phyloP scores from a whole-genome alignment of 2,113 vertebrate species.

The Cervus canadensis region DNA sequence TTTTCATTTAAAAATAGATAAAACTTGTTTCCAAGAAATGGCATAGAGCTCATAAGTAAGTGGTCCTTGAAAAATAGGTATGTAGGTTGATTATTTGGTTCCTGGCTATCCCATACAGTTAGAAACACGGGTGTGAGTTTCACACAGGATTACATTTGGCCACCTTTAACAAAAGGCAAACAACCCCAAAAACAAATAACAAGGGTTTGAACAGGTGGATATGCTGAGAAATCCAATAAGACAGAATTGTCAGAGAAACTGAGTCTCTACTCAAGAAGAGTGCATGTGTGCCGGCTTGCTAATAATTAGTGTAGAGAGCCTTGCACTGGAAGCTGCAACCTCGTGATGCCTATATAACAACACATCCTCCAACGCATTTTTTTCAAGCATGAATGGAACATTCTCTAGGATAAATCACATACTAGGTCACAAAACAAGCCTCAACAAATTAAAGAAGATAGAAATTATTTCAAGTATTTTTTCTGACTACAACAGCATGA shows the following conservation, averaged over 20 bases:
- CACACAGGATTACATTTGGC: background rate
- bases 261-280: background rate
- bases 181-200: background rate
- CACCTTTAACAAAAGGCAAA: background rate
- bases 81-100: background rate
- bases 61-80: background rate
- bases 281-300: background rate
- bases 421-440: background rate
- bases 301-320: background rate
- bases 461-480: background rate
- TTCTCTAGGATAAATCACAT: background rate
- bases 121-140: background rate
- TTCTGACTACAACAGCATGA: background rate
- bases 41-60: background rate
- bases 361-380: background rate
- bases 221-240: background rate
- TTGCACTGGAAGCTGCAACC: background rate
- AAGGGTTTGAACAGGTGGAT: background rate
- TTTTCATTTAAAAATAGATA: background rate
- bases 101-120: background rate
- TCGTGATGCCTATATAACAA: background rate
- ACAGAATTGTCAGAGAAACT: background rate
- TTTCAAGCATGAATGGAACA: background rate
- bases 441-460: background rate
- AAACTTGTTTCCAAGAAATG: background rate